Conservation (phyloP, 2,888 invertebrate genomes). For the Cantharis rustica region DNA sequence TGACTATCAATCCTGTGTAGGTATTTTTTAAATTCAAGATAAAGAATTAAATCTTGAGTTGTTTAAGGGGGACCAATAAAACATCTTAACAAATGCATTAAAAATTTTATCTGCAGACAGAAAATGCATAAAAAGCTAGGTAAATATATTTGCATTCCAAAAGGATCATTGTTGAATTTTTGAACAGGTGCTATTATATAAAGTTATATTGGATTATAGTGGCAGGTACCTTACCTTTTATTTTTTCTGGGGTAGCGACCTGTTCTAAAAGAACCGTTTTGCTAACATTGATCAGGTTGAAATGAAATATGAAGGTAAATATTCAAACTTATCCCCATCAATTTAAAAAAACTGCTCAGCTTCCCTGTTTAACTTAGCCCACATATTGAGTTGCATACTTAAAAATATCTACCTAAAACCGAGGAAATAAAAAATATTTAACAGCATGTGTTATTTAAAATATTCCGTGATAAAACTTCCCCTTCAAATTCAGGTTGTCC, state of each 20-base stretch:
- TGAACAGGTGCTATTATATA: conserved; percentile 23
- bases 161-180: conserved; percentile 14
- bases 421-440: not conserved
- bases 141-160: conserved; percentile 17
- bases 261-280: not conserved
- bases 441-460: not conserved
- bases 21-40: not conserved
- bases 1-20: not conserved
- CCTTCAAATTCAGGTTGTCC: conserved; percentile 20
- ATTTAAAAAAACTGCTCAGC: not conserved
- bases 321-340: not conserved
- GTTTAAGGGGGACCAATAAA: not conserved
- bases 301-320: not conserved
- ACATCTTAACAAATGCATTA: not conserved
- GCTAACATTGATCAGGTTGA: conserved; percentile 10
- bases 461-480: not conserved
- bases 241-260: conserved; percentile 17
- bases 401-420: not conserved
- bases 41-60: not conserved
- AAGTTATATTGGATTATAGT: conserved; percentile 19
- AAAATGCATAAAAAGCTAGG: not conserved
- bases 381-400: not conserved
- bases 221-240: conserved; percentile 24
- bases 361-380: not conserved
- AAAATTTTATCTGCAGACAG: not conserved